phyloP scores from a whole-genome alignment of 2,888 invertebrate species.

The Xylota segnis region DNA sequence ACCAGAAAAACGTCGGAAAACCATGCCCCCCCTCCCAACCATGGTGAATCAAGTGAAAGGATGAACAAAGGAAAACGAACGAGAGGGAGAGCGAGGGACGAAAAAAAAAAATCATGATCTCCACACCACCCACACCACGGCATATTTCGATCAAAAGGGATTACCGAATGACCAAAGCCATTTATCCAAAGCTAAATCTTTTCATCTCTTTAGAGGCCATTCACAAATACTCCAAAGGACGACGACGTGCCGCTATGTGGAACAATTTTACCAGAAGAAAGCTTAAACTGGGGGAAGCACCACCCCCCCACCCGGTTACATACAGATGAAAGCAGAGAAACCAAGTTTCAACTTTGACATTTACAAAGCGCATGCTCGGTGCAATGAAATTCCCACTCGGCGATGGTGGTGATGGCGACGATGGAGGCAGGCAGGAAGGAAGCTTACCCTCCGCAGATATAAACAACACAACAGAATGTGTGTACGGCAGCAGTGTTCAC shows the following conservation, averaged over 20 bases:
- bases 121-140: neutral
- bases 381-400: constrained; percentile 31
- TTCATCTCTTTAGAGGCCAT: constrained; percentile 75
- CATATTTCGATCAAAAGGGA: constrained; percentile 61
- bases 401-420: neutral
- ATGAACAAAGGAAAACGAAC: neutral
- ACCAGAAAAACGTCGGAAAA: neutral
- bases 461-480: constrained; percentile 37
- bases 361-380: constrained; percentile 65
- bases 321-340: constrained; percentile 15
- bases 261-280: constrained; percentile 34
- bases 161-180: constrained; percentile 71
- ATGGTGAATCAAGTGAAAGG: constrained; percentile 17
- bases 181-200: constrained; percentile 71
- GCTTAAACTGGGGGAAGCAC: constrained; percentile 32
- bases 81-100: too few relatives aligned
- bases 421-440: neutral
- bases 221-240: constrained; percentile 72
- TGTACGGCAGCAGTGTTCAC: constrained; percentile 12
- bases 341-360: constrained; percentile 76
- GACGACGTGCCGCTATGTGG: constrained; percentile 64
- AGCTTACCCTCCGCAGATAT: constrained; percentile 33
- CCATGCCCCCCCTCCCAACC: neutral
- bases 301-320: neutral
- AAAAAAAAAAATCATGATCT: neutral